A percentile compares a stretch with the other conserved stretches of the same genome.
phyloP scores from a whole-genome alignment of 2,888 invertebrate genomes.

The Athrips mouffetella region DNA sequence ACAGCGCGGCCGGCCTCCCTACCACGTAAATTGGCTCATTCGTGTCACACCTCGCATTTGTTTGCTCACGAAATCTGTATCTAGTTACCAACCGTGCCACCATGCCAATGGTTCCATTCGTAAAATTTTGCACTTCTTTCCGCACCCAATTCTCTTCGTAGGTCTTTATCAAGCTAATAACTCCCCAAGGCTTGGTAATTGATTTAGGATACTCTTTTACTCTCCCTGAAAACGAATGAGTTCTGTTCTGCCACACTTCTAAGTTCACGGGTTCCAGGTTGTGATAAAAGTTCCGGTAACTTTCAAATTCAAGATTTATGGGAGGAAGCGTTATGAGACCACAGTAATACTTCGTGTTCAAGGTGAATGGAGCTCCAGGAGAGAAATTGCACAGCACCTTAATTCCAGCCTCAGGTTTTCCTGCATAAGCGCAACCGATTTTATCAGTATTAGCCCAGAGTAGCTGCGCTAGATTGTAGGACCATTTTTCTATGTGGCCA shows the following conservation, averaged over 20 bases:
- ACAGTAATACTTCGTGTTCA: constrained; percentile 52
- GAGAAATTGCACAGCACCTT: constrained; percentile 64
- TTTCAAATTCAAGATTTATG: too few relatives aligned
- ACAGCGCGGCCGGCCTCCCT: constrained; percentile 52
- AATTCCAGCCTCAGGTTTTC: constrained; percentile 43
- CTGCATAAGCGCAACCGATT: constrained; percentile 63
- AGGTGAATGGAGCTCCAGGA: constrained; percentile 58
- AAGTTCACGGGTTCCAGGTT: too few relatives aligned
- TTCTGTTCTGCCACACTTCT: too few relatives aligned
- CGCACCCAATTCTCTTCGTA: constrained; percentile 44
- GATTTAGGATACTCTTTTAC: too few relatives aligned
- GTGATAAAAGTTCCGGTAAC: too few relatives aligned
- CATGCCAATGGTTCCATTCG: constrained; percentile 49
- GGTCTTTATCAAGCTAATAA: constrained; percentile 42
- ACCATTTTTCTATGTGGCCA: constrained; percentile 47
- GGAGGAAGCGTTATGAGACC: constrained; percentile 39
- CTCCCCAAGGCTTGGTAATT: constrained; percentile 31
- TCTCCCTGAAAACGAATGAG: too few relatives aligned
- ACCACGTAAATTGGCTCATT: constrained; percentile 47
- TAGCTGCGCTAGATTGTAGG: constrained; percentile 55
- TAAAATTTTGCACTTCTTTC: constrained; percentile 24
- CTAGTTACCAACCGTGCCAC: constrained; percentile 53
- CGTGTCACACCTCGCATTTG: constrained; percentile 48
- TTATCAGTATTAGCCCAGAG: constrained; percentile 62
- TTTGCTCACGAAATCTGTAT: constrained; percentile 50